A percentile compares a stretch with the other conserved stretches of the same genome.
phyloP scores from a whole-genome alignment of 2,888 invertebrate genomes.

The Danaus chrysippus region DNA sequence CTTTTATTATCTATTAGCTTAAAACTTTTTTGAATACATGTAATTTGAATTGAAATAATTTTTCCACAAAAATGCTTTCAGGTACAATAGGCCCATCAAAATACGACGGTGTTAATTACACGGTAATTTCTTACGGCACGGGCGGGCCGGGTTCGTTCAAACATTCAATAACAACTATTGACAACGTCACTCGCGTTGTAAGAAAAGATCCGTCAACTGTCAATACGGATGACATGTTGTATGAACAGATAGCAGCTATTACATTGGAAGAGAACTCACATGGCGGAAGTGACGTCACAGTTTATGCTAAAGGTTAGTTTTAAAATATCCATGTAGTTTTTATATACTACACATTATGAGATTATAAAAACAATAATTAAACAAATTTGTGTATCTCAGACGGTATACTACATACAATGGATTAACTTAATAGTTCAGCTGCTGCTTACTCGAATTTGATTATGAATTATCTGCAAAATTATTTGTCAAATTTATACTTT shows the following conservation, averaged over 20 bases:
- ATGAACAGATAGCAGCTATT: constrained; percentile 86
- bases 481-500: too few relatives aligned
- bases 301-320: constrained; percentile 85
- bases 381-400: too few relatives aligned
- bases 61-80: constrained; percentile 35
- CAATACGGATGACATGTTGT: constrained; percentile 82
- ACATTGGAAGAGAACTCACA: constrained; percentile 87
- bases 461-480: too few relatives aligned
- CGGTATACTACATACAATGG: too few relatives aligned
- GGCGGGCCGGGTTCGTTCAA: constrained; percentile 86
- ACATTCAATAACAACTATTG: constrained; percentile 48
- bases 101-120: constrained; percentile 83
- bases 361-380: too few relatives aligned
- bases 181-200: constrained; percentile 51
- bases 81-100: constrained; percentile 82
- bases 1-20: too few relatives aligned
- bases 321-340: neutral
- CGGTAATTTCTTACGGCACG: constrained; percentile 87
- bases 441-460: too few relatives aligned
- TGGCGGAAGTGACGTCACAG: constrained; percentile 90
- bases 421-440: too few relatives aligned
- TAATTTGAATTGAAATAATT: too few relatives aligned
- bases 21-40: too few relatives aligned
- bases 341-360: too few relatives aligned
- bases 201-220: constrained; percentile 81